These are phyloP conservation scores for Micromesistius poutassou DNA, from an alignment of 2,797 vertebrate genomes.

Conservation along the genomic window DNA sequence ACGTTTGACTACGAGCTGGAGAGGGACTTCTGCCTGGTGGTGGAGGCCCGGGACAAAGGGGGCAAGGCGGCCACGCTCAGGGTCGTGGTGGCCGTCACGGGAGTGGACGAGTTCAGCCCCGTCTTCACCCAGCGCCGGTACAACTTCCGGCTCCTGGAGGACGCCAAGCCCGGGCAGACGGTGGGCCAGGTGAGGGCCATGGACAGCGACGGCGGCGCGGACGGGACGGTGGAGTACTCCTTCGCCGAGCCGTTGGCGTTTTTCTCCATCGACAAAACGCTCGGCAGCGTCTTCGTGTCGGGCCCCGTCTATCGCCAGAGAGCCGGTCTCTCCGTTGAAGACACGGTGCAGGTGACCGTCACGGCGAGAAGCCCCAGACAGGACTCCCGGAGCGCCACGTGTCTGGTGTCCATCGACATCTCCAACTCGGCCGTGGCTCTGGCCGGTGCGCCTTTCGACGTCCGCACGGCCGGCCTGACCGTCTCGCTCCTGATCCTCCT, in stretches of 20 bases:
- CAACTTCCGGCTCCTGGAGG: constrained; percentile 78
- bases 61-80: constrained; percentile 73
- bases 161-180: constrained; percentile 66
- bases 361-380: constrained; percentile 81
- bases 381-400: constrained; percentile 78
- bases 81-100: constrained; percentile 82
- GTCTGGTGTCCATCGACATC: constrained; percentile 82
- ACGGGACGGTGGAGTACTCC: constrained; percentile 86
- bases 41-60: constrained; percentile 87
- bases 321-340: constrained; percentile 53
- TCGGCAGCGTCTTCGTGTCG: constrained; percentile 78
- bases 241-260: constrained; percentile 75
- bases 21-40: constrained; percentile 79
- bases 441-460: constrained; percentile 50
- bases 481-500: constrained; percentile 75
- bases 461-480: constrained; percentile 74
- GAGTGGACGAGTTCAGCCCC: constrained; percentile 89
- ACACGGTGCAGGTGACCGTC: constrained; percentile 75
- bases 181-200: constrained; percentile 85
- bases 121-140: constrained; percentile 85
- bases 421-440: constrained; percentile 73
- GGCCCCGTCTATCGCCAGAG: constrained; percentile 66
- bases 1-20: constrained; percentile 86
- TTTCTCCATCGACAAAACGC: constrained; percentile 84
- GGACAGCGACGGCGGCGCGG: constrained; percentile 82